phyloP scores from a whole-genome alignment of 2,888 invertebrate species.

The Drosophila falleni region DNA sequence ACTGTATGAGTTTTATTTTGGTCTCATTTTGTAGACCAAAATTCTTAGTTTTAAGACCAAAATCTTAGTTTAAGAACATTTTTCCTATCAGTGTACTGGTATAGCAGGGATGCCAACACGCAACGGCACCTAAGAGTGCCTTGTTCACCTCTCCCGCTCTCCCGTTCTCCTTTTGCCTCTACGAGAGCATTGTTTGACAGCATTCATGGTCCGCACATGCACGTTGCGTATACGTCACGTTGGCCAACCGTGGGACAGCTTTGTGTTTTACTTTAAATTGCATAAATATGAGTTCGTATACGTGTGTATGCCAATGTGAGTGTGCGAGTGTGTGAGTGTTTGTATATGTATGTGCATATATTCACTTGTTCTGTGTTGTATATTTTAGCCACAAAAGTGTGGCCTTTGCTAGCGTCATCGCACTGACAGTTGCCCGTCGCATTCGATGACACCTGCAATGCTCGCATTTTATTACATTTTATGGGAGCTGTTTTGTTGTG shows the following conservation, averaged over 20 bases:
- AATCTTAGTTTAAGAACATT: no score
- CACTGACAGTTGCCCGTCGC: constrained; percentile 74
- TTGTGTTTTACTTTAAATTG: constrained; percentile 79
- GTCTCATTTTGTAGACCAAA: no score
- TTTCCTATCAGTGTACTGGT: no score
- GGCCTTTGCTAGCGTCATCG: constrained; percentile 64
- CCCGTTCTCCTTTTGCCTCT: no score
- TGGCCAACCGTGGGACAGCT: constrained; percentile 69
- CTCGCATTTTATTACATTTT: constrained; percentile 78
- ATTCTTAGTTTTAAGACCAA: no score
- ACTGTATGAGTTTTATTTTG: no score
- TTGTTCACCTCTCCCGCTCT: no score
- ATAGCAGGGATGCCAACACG: constrained; percentile 43
- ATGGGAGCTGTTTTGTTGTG: no score
- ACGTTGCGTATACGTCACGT: constrained; percentile 78
- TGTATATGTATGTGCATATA: constrained; percentile 22
- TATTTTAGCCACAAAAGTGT: constrained; percentile 78
- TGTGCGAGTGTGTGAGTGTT: constrained; percentile 5
- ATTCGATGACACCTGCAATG: constrained; percentile 78
- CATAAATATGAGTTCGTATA: constrained; percentile 65
- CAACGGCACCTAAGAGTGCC: constrained; percentile 28
- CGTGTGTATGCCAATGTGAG: no score
- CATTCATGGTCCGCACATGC: constrained; percentile 31
- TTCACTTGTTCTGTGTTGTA: constrained; percentile 55
- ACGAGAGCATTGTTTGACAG: constrained; percentile 38